phyloP scores from a whole-genome alignment of 92 coral and sea anemone genomes.

The Plumapathes pennacea region DNA sequence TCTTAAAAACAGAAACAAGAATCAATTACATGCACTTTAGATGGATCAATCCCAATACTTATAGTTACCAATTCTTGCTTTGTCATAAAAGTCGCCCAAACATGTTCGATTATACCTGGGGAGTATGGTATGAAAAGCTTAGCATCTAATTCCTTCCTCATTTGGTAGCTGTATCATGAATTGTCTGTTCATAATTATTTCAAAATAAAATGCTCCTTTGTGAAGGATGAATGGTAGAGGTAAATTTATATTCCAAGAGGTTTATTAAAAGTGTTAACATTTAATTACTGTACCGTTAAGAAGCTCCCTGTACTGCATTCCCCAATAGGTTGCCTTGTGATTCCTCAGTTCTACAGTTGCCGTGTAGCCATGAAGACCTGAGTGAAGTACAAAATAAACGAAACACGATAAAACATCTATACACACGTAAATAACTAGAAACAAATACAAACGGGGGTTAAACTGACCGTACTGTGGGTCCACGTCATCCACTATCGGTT shows the following conservation, averaged over 20 bases:
- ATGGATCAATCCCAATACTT: too few species aligned
- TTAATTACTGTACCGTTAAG: too few species aligned
- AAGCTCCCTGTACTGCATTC: slow-evolving; percentile 86
- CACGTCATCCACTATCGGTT: slow-evolving; percentile 74
- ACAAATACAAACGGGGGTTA: neutral
- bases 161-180: neutral
- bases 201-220: too few species aligned
- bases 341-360: slow-evolving; percentile 84
- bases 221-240: too few species aligned
- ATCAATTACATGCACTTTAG: slow-evolving; percentile 4
- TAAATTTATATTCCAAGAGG: too few species aligned
- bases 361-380: slow-evolving; percentile 94
- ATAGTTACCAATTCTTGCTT: too few species aligned
- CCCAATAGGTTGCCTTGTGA: slow-evolving; percentile 80
- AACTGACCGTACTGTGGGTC: slow-evolving; percentile 82
- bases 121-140: too few species aligned
- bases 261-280: too few species aligned
- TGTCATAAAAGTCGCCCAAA: too few species aligned
- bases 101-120: too few species aligned
- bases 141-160: too few species aligned
- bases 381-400: neutral
- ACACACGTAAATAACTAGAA: neutral
- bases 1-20: slow-evolving; percentile 21
- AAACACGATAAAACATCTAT: neutral
- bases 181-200: too few species aligned